Evolutionary conservation across 2,113 vertebrate species (phyloP), one percentile per base, ranked within the genome.

Genomic region (Zingel zingel): DNA sequence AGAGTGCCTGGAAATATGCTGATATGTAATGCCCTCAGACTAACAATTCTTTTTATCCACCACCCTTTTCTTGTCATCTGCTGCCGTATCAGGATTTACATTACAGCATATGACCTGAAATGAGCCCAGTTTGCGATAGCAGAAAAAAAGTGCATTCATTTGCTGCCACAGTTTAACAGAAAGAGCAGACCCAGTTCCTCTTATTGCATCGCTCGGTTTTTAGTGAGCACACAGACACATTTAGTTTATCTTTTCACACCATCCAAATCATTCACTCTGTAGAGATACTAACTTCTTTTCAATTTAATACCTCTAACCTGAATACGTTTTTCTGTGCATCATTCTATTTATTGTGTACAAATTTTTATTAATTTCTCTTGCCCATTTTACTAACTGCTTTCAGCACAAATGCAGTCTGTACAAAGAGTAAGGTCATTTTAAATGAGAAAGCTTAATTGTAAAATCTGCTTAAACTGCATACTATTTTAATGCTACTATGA

Each of bases 311-410:
- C 68, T 75, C 73, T 76, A 76, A 87, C 79, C 63, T 82, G 36
- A 77, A 79, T 86, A 75, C 7, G 21, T 84, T 69, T 67, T 71
- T 47, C 62, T 57, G 39, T 74, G 72, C 81, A 69, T 86, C 80
- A 56, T 56, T 83, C 54, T 74, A 45, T 86, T 89, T 77, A 66
- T 56, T 71, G 27, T 78, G 53, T 70, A 12, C 84, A 77, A 77
- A 68, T 87, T 87, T 77, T 84, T 73, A 83, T 86, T 82, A 36
- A 87, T 86, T 88, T 56, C 78, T 95, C 64, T 51, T 88, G 36
- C 92, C 94, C 95, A 94, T 94, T 95, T 86, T 86, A 96, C 95
- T 96, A 97, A 96, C 97, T 96, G 96, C 73, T 72, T 51, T 81
- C 64, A 74, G 66, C 68, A 57, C 54, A 75, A 81, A 69, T 78